Percentiles rank a stretch among this genome's conserved stretches.
Conservation (phyloP, 2,113 vertebrate species). For the Anarhynchus alexandrinus region DNA sequence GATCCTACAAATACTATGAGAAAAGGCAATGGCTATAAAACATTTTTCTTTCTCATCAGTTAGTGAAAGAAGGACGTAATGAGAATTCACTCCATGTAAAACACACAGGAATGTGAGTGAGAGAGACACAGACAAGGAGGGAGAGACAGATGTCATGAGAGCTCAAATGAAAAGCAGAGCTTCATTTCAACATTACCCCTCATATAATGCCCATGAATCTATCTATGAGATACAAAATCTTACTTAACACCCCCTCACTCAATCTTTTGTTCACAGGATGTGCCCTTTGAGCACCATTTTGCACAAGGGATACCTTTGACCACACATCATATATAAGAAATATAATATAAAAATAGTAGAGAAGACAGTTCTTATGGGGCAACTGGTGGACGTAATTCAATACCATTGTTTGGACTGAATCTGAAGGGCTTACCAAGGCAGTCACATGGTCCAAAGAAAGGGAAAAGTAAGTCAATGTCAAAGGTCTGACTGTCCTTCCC, state of each 20-base stretch:
- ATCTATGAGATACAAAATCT: background rate
- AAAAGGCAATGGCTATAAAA: background rate
- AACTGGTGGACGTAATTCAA: background rate
- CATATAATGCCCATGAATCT: background rate
- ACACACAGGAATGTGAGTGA: background rate
- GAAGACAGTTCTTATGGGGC: background rate
- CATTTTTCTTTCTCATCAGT: background rate
- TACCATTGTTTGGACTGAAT: background rate
- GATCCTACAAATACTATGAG: background rate
- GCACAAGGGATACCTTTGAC: background rate
- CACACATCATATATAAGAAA: background rate
- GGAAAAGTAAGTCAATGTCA: background rate
- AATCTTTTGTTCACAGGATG: background rate
- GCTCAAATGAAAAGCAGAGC: background rate
- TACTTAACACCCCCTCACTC: fast-evolving
- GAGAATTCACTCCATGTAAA: background rate
- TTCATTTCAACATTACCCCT: background rate
- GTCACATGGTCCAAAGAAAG: background rate
- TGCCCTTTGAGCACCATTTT: background rate
- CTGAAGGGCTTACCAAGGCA: background rate
- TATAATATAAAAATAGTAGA: background rate
- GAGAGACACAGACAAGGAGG: background rate
- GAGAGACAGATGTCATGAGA: background rate
- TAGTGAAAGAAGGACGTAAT: fast-evolving
- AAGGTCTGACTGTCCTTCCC: background rate